Percentiles rank a stretch among this genome's conserved stretches.
These are phyloP conservation scores for Oscheius onirici DNA, from an alignment of 2,888 invertebrate genomes.

Conservation along the genomic window DNA sequence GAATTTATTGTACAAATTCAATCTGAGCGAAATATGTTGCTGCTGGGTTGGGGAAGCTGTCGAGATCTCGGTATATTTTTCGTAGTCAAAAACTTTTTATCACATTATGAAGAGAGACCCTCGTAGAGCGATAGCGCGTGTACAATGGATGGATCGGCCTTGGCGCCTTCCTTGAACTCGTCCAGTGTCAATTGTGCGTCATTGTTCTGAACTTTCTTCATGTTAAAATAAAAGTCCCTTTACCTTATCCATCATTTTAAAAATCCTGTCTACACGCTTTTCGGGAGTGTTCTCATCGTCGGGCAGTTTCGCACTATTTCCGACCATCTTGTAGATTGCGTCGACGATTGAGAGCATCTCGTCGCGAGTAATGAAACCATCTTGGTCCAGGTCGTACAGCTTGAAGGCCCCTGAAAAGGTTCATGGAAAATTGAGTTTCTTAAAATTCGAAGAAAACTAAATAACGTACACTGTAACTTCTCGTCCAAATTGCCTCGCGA, in stretches of 20 bases:
- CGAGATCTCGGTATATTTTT: no score
- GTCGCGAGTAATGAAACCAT: constrained; percentile 91
- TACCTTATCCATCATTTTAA: constrained; percentile 93
- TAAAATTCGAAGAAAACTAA: background rate
- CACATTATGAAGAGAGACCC: constrained; percentile 61
- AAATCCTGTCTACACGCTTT: constrained; percentile 96
- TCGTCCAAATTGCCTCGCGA: constrained; percentile 97
- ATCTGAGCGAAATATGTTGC: no score
- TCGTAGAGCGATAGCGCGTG: constrained; percentile 82
- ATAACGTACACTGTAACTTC: constrained; percentile 92
- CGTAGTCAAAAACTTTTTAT: background rate
- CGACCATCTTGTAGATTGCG: constrained; percentile 98
- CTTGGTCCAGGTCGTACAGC: constrained; percentile 93
- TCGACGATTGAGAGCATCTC: constrained; percentile 97
- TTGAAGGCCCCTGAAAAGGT: constrained; percentile 87
- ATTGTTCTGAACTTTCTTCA: constrained; percentile 79
- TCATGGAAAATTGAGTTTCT: background rate
- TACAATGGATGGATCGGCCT: constrained; percentile 96
- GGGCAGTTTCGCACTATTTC: constrained; percentile 73
- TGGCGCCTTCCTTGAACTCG: constrained; percentile 95
- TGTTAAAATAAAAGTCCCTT: constrained; percentile 26
- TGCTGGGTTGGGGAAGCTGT: no score
- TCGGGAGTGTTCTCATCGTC: constrained; percentile 75
- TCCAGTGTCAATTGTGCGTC: constrained; percentile 94
- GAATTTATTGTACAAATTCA: no score